Evolutionary conservation across 2,797 vertebrate genomes (phyloP), one percentile per base, ranked within the genome.

Genomic region (Protonibea diacanthus): DNA sequence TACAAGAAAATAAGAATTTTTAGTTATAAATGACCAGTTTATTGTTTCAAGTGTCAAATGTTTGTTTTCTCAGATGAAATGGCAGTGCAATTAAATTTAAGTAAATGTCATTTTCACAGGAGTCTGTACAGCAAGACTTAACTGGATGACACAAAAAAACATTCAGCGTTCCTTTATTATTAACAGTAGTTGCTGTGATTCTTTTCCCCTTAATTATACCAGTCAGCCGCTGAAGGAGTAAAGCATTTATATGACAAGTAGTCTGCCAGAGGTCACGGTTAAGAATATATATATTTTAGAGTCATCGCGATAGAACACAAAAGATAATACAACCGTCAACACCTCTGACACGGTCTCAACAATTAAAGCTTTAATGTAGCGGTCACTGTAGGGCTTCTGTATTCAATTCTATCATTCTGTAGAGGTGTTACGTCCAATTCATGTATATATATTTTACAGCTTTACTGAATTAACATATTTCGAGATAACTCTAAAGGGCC

Each of bases 161-260:
- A 75, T 33, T 75, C 15, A 64, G 12, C 33, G 51, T 49, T 21
- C 52, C 40, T 17, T 17, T 56, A 48, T 14, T 55, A 15, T 70
- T 55, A 71, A 63, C 15, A 63, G 49, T 42, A n/a, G 33, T 61
- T 14, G 33, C 60, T 49, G 61, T 78, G 51, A 81, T 66, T 69
- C 3, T 3, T 74, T 78, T 67, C 13, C 45, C 27, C 56, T 38
- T 77, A 64, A 78, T 80, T 69, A 72, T 44, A 78, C 38, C 56
- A 21, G 40, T 76, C 61, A 52, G 33, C 60, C 29, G 18, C n/a
- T 33, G 59, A 33, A 75, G 18, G 25, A 72, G 49, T 58, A 15
- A 2, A 51, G 47, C 15, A 23, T 48, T 59, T 70, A 51, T 17
- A 59, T 48, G 17, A 49, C 14, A 42, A 52, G 57, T 45, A 12